Conservation (phyloP, 1,140 invertebrate genomes). For the Rhyzopertha dominica region DNA sequence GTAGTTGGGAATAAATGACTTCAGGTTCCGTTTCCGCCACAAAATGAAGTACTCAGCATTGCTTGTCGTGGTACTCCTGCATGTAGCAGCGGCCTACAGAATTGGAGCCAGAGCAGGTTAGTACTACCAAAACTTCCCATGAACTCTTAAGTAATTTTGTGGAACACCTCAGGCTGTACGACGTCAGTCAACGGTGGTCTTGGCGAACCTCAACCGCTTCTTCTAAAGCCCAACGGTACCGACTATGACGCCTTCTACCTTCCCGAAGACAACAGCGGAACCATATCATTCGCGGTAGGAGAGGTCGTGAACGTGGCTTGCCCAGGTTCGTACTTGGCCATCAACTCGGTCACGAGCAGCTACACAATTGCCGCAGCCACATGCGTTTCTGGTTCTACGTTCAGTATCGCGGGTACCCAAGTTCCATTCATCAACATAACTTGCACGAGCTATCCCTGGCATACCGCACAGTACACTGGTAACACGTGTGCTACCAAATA, state of each 20-base stretch:
- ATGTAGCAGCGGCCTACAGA: too few relatives aligned
- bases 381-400: constrained; percentile 9
- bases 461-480: constrained; percentile 18
- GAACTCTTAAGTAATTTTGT: too few relatives aligned
- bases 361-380: too few relatives aligned
- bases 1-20: too few relatives aligned
- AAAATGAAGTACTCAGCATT: too few relatives aligned
- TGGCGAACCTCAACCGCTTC: constrained; percentile 12
- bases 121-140: too few relatives aligned
- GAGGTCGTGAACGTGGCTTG: constrained; percentile 11
- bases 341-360: too few relatives aligned
- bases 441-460: constrained; percentile 16
- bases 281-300: background rate
- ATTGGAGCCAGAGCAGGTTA: too few relatives aligned
- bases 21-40: too few relatives aligned
- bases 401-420: constrained; percentile 6
- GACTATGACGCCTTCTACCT: constrained; percentile 7
- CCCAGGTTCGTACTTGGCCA: too few relatives aligned
- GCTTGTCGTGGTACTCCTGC: too few relatives aligned
- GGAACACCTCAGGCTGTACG: constrained; percentile 15
- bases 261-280: constrained; percentile 5
- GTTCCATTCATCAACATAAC: constrained; percentile 18
- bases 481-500: constrained; percentile 41
- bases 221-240: constrained; percentile 7
- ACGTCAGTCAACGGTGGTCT: constrained; percentile 13